Evolutionary conservation across 1,140 invertebrate species (phyloP).

Genomic region (Leptinotarsa lineolata): DNA sequence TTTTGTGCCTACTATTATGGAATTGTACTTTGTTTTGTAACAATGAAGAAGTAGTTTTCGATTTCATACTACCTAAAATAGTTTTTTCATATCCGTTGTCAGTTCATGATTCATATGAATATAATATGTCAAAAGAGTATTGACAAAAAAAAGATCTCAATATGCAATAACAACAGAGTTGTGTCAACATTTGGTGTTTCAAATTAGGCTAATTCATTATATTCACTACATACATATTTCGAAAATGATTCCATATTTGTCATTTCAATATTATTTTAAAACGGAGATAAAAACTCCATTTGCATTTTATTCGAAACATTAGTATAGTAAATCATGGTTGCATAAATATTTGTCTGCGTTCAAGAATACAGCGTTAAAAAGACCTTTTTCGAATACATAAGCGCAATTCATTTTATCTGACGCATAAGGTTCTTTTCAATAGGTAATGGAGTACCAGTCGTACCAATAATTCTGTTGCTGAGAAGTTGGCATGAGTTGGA

Average conservation of each 20-base stretch:
- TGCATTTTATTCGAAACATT: background rate
- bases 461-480: background rate
- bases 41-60: too few relatives aligned
- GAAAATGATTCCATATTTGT: background rate
- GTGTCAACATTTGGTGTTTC: too few relatives aligned
- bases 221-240: too few relatives aligned
- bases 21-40: too few relatives aligned
- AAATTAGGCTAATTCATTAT: too few relatives aligned
- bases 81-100: too few relatives aligned
- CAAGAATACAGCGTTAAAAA: background rate
- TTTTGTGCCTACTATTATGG: too few relatives aligned
- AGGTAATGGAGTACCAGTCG: background rate
- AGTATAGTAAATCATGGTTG: background rate
- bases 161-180: too few relatives aligned
- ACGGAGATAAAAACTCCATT: background rate
- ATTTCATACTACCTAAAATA: too few relatives aligned
- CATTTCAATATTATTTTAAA: background rate
- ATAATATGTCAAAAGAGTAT: too few relatives aligned
- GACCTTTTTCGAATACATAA: constrained; percentile 1
- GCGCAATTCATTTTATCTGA: background rate
- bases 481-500: background rate
- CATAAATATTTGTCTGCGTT: background rate
- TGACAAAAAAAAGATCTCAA: too few relatives aligned
- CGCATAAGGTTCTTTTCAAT: background rate
- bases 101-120: too few relatives aligned